phyloP scores from a whole-genome alignment of 2,888 invertebrate species.

The Catotricha subobsoleta region DNA sequence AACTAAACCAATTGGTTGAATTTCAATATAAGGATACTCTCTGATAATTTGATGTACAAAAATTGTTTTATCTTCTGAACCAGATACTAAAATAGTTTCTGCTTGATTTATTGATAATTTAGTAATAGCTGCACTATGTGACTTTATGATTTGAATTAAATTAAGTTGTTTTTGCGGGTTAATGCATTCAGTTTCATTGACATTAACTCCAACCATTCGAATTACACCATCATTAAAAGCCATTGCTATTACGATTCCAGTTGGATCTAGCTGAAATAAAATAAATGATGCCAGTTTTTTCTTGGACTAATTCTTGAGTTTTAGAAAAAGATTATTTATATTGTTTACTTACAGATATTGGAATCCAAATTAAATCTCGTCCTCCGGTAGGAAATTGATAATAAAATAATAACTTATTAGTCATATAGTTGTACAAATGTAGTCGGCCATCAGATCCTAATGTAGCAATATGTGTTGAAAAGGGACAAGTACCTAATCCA shows the following conservation, averaged over 20 bases:
- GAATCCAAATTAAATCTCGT: conserved; percentile 49
- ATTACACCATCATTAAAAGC: conserved; percentile 57
- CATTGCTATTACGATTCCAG: conserved; percentile 45
- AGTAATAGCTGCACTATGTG: conserved; percentile 45
- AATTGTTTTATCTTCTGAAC: conserved; percentile 47
- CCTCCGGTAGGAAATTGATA: conserved; percentile 40
- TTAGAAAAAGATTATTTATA: conserved; percentile 12
- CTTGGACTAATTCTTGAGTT: conserved; percentile 6
- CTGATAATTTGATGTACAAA: conserved; percentile 41
- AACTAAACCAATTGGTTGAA: conserved; percentile 51
- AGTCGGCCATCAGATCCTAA: conserved; percentile 56
- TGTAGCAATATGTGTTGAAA: conserved; percentile 49
- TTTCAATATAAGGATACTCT: conserved; percentile 26
- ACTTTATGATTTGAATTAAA: conserved; percentile 39
- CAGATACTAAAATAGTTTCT: conserved; percentile 42
- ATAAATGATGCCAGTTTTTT: too few species aligned
- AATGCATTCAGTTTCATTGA: neutral
- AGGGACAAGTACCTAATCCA: conserved; percentile 49
- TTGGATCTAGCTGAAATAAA: conserved; percentile 35
- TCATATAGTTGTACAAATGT: conserved; percentile 50
- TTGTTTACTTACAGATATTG: conserved; percentile 35
- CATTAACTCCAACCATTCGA: conserved; percentile 31
- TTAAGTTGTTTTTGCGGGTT: conserved; percentile 8
- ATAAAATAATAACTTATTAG: conserved; percentile 38
- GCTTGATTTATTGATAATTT: conserved; percentile 39